A percentile compares a stretch with the other conserved stretches of the same genome.
Conservation (phyloP, 2,888 invertebrate genomes). For the Leptinotarsa tumamoca region DNA sequence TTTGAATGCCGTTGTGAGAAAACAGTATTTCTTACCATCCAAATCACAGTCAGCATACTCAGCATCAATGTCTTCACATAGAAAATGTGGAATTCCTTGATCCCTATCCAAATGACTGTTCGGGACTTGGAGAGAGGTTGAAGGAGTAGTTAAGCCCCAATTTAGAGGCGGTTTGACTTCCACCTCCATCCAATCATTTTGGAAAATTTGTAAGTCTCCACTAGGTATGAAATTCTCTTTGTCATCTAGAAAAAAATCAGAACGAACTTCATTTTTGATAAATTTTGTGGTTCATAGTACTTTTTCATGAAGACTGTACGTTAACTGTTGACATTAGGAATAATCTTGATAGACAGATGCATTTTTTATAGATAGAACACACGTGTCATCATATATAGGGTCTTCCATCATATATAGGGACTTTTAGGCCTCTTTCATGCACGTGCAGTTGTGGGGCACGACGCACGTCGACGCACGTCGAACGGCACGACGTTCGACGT, state of each 20-base stretch:
- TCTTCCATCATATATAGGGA: too few relatives aligned
- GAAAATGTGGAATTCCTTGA: constrained; percentile 71
- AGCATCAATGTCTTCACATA: constrained; percentile 72
- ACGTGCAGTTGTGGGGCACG: too few relatives aligned
- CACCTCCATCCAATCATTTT: constrained; percentile 93
- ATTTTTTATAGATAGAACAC: too few relatives aligned
- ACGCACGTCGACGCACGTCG: too few relatives aligned
- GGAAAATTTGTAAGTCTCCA: constrained; percentile 84
- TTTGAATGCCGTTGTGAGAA: not conserved
- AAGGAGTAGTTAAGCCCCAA: constrained; percentile 58
- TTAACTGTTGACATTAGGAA: too few relatives aligned
- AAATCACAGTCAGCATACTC: constrained; percentile 70
- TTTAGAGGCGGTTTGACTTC: constrained; percentile 76
- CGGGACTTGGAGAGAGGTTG: constrained; percentile 55
- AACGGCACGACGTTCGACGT: too few relatives aligned
- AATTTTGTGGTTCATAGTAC: too few relatives aligned
- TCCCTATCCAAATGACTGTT: constrained; percentile 61
- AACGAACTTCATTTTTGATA: not conserved
- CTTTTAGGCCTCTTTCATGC: too few relatives aligned
- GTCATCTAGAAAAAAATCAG: constrained; percentile 58
- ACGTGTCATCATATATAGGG: too few relatives aligned
- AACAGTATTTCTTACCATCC: constrained; percentile 60
- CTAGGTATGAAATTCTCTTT: constrained; percentile 76
- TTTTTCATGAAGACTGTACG: too few relatives aligned
- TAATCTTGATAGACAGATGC: too few relatives aligned